A percentile compares a stretch with the other conserved stretches of the same genome.
Evolutionary conservation across 2,888 invertebrate species (phyloP).

Genomic region (Heliothis peltigera): DNA sequence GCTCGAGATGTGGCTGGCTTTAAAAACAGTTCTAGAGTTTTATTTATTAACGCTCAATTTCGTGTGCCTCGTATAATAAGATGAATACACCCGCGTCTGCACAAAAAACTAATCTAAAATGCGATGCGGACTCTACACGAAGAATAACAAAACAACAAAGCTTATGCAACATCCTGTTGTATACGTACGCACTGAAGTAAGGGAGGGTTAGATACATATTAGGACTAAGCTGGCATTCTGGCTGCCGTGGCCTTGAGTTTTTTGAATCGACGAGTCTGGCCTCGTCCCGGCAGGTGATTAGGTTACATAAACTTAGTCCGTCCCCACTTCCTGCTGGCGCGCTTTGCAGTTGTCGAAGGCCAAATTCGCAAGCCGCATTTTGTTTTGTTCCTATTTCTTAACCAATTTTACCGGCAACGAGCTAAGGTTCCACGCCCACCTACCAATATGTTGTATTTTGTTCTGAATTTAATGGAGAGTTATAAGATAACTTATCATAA

Average conservation of each 20-base stretch:
- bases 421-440: slow-evolving; percentile 71
- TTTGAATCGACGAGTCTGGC: slow-evolving; percentile 81
- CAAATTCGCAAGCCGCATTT: slow-evolving; percentile 81
- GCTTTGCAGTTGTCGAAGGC: slow-evolving; percentile 87
- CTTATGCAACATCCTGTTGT: slow-evolving; percentile 89
- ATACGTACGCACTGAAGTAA: slow-evolving; percentile 72
- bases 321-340: slow-evolving; percentile 88
- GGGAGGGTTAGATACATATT: slow-evolving; percentile 83
- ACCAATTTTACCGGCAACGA: slow-evolving; percentile 74
- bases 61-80: slow-evolving; percentile 68
- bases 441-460: slow-evolving; percentile 37
- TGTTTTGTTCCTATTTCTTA: slow-evolving; percentile 83
- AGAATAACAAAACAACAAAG: slow-evolving; percentile 88
- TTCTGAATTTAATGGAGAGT: slow-evolving; percentile 20
- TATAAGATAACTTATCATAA: slow-evolving; percentile 13
- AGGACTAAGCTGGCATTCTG: slow-evolving; percentile 80
- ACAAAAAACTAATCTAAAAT: slow-evolving; percentile 88
- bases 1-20: slow-evolving; percentile 43
- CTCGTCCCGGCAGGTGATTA: slow-evolving; percentile 88
- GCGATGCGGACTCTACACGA: slow-evolving; percentile 79
- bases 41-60: slow-evolving; percentile 75
- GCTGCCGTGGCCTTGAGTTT: slow-evolving; percentile 86
- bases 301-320: slow-evolving; percentile 89
- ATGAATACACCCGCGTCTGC: slow-evolving; percentile 69
- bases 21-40: slow-evolving; percentile 65